Evolutionary conservation across 1,140 invertebrate genomes (phyloP), one percentile per base, ranked within the genome.

Genomic region (Dermatophagoides farinae): DNA sequence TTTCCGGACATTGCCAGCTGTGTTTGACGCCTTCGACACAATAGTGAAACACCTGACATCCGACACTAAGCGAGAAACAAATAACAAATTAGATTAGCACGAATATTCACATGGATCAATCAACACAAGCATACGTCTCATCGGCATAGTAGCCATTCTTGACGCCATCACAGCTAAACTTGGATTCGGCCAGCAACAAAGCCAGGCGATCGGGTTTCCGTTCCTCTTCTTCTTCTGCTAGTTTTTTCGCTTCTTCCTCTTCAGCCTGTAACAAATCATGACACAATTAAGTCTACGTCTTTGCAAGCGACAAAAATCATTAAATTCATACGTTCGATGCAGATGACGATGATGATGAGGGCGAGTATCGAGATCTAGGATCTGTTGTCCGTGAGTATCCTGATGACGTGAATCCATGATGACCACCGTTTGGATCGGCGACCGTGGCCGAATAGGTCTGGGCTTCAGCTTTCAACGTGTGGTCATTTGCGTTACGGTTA

Each of bases 71-170:
- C 11, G 8, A 9, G 31, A 53, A 39, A 4, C 16, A 16, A 54
- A 54, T 54, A 23, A n/a, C n/a, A n/a, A 23, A 18, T 16, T 8
- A 38, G 25, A 5, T 4, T 16, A 38, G 11, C 12, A 50, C 16
- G 6, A 18, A 49, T 8, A 49, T 41, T 43, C 4, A 11, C 41
- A 51, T n/a, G n/a, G n/a, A 23, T 23, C 49, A 51, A 51, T 51
- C 12, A 51, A 14, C 16, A 16, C 16, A 46, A 23, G 12, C n/a
- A 31, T 57, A 57, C 54, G 10, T 60, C 40, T 60, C 58, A 68
- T 91, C 87, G 22, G 88, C 88, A 69, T 91, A 91, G 73, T 91
- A 92, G 18, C 88, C 87, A 20, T 85, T 86, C 66, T 85, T 83
- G 65, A 82, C 84, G 64, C 77, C 78, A 39, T 76, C 75, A 69